These are phyloP conservation scores for Actinostola sp. DNA, from an alignment of 92 coral and sea anemone species.

Conservation along the genomic window DNA sequence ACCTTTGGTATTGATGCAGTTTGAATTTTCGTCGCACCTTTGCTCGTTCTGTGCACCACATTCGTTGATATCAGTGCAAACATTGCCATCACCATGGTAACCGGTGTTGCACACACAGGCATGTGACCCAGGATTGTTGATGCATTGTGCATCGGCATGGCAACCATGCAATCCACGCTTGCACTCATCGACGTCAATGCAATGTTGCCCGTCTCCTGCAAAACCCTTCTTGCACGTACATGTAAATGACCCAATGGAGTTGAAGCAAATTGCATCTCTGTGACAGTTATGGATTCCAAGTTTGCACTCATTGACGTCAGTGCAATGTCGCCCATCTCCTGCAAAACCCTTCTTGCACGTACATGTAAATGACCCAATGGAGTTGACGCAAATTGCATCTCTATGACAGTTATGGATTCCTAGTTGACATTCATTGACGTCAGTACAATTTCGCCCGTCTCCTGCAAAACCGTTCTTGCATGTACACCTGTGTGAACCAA, in stretches of 20 bases:
- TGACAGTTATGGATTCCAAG: neutral
- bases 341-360: conserved; percentile 9
- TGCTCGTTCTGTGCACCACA: conserved; percentile 1
- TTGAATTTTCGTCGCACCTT: neutral
- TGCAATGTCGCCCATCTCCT: conserved; percentile 15
- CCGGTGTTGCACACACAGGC: conserved; percentile 42
- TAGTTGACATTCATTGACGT: conserved; percentile 14
- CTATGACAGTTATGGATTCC: neutral
- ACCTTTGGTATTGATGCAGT: conserved; percentile 28
- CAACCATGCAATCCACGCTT: no score
- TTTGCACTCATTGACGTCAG: conserved; percentile 27
- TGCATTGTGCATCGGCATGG: conserved; percentile 40
- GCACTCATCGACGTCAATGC: conserved; percentile 43
- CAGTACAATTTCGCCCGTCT: conserved; percentile 2
- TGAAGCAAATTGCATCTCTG: no score
- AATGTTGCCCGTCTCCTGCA: neutral
- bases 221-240: no score
- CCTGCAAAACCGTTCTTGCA: conserved; percentile 25
- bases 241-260: no score
- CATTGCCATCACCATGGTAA: conserved; percentile 36
- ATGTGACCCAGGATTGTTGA: conserved; percentile 31
- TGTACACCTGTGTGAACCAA: conserved; percentile 13
- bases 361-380: conserved; percentile 12
- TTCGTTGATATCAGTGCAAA: conserved; percentile 24
- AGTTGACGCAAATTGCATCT: conserved; percentile 5